Conservation (phyloP, 23 tunicate species). For the Ascidia mentula region DNA sequence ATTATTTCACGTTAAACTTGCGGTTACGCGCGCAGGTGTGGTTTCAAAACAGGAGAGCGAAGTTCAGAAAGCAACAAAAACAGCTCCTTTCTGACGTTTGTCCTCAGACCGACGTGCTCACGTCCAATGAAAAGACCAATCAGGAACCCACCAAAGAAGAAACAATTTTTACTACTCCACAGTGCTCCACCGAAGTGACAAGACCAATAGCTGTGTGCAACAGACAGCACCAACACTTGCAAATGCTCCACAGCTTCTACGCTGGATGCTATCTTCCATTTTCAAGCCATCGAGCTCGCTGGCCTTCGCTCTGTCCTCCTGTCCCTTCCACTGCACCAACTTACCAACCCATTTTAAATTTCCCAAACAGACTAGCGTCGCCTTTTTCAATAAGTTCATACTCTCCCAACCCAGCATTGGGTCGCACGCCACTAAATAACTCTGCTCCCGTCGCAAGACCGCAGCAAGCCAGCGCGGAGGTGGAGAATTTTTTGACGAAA, state of each 20-base stretch:
- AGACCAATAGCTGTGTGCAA: too few species aligned
- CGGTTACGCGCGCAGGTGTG: slow-evolving; percentile 41
- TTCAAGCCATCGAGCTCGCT: neutral
- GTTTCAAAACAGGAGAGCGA: slow-evolving; percentile 81
- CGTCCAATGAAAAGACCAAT: neutral
- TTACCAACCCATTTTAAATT: neutral
- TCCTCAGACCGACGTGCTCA: neutral
- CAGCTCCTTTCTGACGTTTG: neutral
- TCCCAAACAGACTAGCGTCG: neutral
- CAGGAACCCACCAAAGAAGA: neutral
- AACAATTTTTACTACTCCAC: neutral
- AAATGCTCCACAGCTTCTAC: neutral
- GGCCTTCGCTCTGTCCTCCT: neutral
- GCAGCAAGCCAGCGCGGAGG: neutral
- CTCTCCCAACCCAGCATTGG: too few species aligned
- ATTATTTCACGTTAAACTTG: too few species aligned
- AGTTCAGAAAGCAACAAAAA: slow-evolving; percentile 47
- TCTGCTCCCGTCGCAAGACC: too few species aligned
- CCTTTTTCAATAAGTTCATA: neutral
- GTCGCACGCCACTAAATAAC: too few species aligned
- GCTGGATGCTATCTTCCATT: neutral
- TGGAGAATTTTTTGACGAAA: neutral
- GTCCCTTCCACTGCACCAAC: neutral
- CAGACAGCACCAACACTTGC: neutral
- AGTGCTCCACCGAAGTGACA: neutral